Percentiles rank a stretch among this genome's conserved stretches.
Evolutionary conservation across 2,797 vertebrate species (phyloP).

Genomic region (Anomalospiza imberbis): DNA sequence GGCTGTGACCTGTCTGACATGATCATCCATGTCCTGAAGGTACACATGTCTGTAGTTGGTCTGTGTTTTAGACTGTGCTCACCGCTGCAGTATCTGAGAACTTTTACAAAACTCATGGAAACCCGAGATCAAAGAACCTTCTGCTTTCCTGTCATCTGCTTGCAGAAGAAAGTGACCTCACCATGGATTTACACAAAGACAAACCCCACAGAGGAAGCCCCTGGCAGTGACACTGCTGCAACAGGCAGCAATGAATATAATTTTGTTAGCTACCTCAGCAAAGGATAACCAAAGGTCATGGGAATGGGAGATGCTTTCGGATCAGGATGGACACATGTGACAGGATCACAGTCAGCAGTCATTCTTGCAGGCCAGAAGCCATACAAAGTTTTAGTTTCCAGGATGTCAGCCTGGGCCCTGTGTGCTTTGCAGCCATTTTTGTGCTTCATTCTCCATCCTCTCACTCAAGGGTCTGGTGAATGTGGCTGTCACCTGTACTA

Average conservation of each 20-base stretch:
- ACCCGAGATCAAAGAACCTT: background rate
- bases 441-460: background rate
- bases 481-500: background rate
- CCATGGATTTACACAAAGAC: background rate
- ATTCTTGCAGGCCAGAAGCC: background rate
- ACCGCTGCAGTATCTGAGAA: background rate
- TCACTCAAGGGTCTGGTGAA: background rate
- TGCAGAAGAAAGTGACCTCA: background rate
- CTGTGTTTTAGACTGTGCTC: background rate
- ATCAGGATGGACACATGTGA: fast-evolving
- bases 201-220: background rate
- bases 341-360: background rate
- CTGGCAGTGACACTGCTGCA: background rate
- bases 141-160: background rate
- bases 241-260: background rate
- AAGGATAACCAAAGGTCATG: background rate
- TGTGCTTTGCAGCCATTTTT: background rate
- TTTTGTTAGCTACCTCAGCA: background rate
- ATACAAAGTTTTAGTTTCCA: background rate
- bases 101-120: background rate
- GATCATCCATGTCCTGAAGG: background rate
- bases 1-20: background rate
- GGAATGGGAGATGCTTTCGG: background rate
- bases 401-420: background rate
- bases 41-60: fast-evolving